Base-by-base conservation (phyloP, 2,797 vertebrate species). In the Lagocephalus sceleratus region DNA sequence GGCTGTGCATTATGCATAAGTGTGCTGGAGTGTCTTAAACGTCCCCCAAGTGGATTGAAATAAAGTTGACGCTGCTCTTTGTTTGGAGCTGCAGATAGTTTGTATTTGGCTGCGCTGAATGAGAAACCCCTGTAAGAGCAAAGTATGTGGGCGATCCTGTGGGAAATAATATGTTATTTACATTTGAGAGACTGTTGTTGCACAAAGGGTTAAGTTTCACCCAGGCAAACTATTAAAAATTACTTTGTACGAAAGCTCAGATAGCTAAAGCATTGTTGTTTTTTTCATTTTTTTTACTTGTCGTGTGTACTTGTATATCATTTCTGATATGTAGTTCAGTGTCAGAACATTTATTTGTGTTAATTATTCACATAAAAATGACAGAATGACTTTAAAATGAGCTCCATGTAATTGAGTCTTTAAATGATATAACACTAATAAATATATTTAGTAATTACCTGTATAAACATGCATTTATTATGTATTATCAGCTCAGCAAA, bases 31-130 rank as follows among this genome's bases (percentile, higher is more conserved):
- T 66, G 82, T 84, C 87, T 89, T 81, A 86, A 88, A 90, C 84
- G 87, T 87, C 79, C 87, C 89, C 87, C 87, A 70, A 89, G 91
- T 90, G 89, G 81, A 88, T 88, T 87, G 83, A 85, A 90, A 89
- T 85, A 90, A 90, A 90, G 89, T 91, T 90, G 88, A 90, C 81
- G 84, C 81, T 87, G 90, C 89, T 90, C 84, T 91, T 91, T 91
- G 89, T 90, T 91, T 88, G 73, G 71, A 83, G 76, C 80, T 83
- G 84, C 73, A 82, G 54, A 65, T 57, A 81, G 77, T 86, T 75
- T 90, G 88, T 86, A 88, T 90, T 90, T 89, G 87, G 85, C 87
- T 77, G 66, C 85, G 85, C 87, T 89, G 85, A 92, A 88, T 89
- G 80, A 70, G 86, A 89, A 85, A 77, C 88, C 84, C 84, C 85